phyloP scores from a whole-genome alignment of 2,113 vertebrate genomes.

The Syngnathus scovelli region DNA sequence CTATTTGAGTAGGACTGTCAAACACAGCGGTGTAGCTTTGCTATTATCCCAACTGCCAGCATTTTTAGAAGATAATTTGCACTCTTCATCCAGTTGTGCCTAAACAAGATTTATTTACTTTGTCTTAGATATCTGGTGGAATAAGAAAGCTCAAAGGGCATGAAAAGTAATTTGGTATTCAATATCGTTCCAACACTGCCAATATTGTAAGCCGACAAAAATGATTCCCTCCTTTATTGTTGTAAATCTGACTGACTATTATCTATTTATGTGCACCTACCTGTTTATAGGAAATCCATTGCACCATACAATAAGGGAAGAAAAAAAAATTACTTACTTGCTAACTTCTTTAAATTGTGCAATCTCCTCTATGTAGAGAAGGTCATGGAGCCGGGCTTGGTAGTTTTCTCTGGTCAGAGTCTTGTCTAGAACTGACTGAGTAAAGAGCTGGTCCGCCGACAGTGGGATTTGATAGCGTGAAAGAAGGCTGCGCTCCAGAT shows the following conservation, averaged over 20 bases:
- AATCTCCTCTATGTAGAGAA: constrained; percentile 98
- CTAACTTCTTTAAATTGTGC: constrained; percentile 99
- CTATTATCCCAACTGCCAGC: too few relatives aligned
- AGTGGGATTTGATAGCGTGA: constrained; percentile 96
- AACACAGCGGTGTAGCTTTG: too few relatives aligned
- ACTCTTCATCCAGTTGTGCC: too few relatives aligned
- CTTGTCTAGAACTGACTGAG: constrained; percentile 97
- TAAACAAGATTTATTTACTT: too few relatives aligned
- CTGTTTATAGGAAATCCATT: not conserved
- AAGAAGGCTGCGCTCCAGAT: constrained; percentile 93
- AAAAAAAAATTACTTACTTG: constrained; percentile 80
- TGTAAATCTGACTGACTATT: not conserved
- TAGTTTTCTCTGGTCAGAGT: constrained; percentile 93
- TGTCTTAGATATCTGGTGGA: too few relatives aligned
- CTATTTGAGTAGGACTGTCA: not conserved
- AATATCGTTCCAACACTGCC: too few relatives aligned
- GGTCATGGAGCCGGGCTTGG: constrained; percentile 91
- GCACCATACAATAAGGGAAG: not conserved
- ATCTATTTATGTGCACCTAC: not conserved
- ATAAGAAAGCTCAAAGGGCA: too few relatives aligned
- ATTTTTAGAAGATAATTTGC: too few relatives aligned
- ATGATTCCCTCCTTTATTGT: too few relatives aligned
- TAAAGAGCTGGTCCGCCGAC: constrained; percentile 97
- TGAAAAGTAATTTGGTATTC: too few relatives aligned
- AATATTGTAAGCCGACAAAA: not conserved